Conservation (phyloP, 2,888 invertebrate species). For the Dyspetes luteomarginatus region DNA sequence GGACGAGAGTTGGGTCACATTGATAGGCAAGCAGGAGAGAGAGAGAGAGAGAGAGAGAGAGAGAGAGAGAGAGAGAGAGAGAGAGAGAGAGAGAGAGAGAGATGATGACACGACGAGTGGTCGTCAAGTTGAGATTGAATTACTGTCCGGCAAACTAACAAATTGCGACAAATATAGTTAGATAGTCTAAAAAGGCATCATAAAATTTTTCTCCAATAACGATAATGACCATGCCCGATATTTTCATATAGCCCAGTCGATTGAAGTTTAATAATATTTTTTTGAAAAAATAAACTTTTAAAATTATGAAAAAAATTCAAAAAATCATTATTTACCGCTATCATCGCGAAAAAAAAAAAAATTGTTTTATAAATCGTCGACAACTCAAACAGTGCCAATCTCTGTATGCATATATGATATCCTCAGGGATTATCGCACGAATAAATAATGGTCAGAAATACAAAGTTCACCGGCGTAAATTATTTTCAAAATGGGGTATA, state of each 20-base stretch:
- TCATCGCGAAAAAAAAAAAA: too few relatives aligned
- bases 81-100: background rate
- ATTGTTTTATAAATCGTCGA: background rate
- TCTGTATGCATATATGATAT: background rate
- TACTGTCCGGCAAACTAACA: background rate
- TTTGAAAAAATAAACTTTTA: background rate
- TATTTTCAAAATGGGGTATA: conserved; percentile 27
- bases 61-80: background rate
- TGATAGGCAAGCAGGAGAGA: conserved; percentile 11
- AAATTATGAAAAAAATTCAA: too few relatives aligned
- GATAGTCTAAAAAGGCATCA: background rate
- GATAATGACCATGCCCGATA: background rate
- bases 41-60: background rate
- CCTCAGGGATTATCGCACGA: conserved; percentile 1
- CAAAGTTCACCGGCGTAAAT: background rate
- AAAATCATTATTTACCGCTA: too few relatives aligned
- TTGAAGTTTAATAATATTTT: background rate
- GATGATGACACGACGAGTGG: background rate
- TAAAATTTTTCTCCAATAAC: background rate
- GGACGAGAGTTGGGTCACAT: conserved; percentile 2
- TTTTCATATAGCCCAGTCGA: background rate
- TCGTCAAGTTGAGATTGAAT: conserved; percentile 8
- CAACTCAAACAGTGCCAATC: background rate
- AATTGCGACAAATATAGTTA: background rate
- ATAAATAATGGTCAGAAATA: background rate